phyloP scores from a whole-genome alignment of 2,113 vertebrate genomes.

The Mastomys coucha region DNA sequence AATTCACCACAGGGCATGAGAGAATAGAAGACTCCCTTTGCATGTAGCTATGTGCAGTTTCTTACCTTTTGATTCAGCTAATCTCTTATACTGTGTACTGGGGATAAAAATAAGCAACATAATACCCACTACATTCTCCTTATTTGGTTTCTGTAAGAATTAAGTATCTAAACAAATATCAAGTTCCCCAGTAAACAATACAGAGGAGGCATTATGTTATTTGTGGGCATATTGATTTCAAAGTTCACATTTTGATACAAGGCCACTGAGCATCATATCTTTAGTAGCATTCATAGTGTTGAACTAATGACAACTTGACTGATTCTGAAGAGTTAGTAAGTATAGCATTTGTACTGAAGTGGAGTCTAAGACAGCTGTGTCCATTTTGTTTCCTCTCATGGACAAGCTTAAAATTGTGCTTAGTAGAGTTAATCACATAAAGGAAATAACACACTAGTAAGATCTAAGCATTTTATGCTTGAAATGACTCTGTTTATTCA shows the following conservation, averaged over 20 bases:
- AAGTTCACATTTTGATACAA: neutral
- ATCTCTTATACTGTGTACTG: neutral
- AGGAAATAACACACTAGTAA: neutral
- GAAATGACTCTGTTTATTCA: neutral
- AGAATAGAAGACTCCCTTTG: neutral
- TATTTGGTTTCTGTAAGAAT: neutral
- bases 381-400: neutral
- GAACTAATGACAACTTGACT: neutral
- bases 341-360: constrained; percentile 27
- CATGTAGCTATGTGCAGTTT: neutral
- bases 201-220: neutral
- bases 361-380: neutral
- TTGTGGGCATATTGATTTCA: constrained; percentile 4
- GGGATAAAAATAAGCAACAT: neutral
- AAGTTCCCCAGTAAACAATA: neutral
- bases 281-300: neutral
- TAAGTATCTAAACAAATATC: neutral
- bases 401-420: constrained; percentile 8
- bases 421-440: constrained; percentile 35
- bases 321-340: neutral
- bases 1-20: neutral
- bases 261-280: neutral
- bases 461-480: neutral
- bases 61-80: neutral
- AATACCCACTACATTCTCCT: neutral